Base-by-base conservation (phyloP, 2,797 vertebrate genomes). In the Garrulus glandarius region DNA sequence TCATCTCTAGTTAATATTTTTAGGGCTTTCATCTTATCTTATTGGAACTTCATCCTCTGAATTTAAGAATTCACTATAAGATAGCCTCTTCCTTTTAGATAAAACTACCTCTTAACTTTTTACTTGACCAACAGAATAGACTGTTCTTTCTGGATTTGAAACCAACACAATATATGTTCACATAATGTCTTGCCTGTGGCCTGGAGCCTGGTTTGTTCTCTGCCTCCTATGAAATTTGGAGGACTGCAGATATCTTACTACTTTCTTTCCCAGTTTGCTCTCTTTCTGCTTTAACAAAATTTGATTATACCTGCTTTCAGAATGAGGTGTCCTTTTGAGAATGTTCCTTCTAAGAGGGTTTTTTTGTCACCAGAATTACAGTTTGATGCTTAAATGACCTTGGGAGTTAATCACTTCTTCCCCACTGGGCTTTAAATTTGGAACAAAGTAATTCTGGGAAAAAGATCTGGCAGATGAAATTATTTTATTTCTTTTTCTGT, bases 401-500 rank as follows among this genome's bases (percentile, higher is more conserved):
- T 81, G 72, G 43, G 79, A 88, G 22, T 67, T 95, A 84, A 93
- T 84, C 44, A 77, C 27, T 83, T 81, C 84, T 95, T 95, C 61
- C 76, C 94, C 50, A 78, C 84, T 84, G 83, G 72, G 82, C 57
- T 72, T 89, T 90, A 92, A 57, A 88, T 87, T 94, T 61, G 46
- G 69, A 95, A 75, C 34, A 92, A 93, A 84, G 49, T 92, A 78
- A 90, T 93, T 86, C 53, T 71, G 43, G 19, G 46, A 24, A 78
- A 89, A 93, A 86, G 71, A 93, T 47, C 74, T 94, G 49, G 69
- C 69, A 78, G 76, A 85, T 34, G 5, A 85, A 91, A 89, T 91
- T 72, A 64, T 63, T 92, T 94, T 92, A 49, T 78, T 94, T 81
- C 37, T 93, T 94, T 89, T 37, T 56, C 49, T 94, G 84, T 52